Percentiles rank a stretch among this genome's conserved stretches.
Evolutionary conservation across 2,797 vertebrate species (phyloP).

Genomic region (Halcyon leucocephala): DNA sequence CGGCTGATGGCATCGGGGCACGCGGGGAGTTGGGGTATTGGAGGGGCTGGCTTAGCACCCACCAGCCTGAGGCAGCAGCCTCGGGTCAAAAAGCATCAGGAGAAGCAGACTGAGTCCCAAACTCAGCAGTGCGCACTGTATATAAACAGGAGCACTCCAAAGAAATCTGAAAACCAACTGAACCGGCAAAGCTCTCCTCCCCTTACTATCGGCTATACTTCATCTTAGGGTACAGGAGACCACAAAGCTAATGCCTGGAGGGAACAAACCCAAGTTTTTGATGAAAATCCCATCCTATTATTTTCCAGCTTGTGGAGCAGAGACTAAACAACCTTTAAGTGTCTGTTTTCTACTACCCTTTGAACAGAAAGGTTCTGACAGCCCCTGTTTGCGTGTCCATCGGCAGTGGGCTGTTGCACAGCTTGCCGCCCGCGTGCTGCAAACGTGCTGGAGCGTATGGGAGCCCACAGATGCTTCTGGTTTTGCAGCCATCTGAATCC

Average conservation of each 20-base stretch:
- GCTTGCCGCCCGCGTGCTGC: not conserved
- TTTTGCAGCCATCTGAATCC: not conserved
- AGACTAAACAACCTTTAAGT: not conserved
- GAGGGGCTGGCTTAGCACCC: not conserved
- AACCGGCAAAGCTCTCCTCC: not conserved
- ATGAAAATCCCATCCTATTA: slow-evolving; percentile 30
- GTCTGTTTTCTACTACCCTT: slow-evolving; percentile 27
- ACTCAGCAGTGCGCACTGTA: not conserved
- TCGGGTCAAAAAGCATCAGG: not conserved
- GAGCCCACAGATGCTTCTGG: not conserved
- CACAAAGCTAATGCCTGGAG: not conserved
- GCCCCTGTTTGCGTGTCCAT: not conserved
- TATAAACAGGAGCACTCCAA: not conserved
- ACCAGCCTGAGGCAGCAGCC: not conserved
- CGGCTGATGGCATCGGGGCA: not conserved
- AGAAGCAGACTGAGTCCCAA: not conserved
- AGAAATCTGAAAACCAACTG: not conserved
- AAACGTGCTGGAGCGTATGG: not conserved
- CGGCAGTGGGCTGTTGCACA: not conserved
- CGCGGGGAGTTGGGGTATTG: not conserved
- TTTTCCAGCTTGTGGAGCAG: slow-evolving; percentile 21
- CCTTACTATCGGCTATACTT: not conserved
- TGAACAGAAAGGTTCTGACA: not conserved
- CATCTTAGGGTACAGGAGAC: not conserved
- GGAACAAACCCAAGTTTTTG: slow-evolving; percentile 1